Percentiles rank a stretch among this genome's conserved stretches.
Conservation (phyloP, 2,888 invertebrate genomes). For the Lasioglossum calceatum region DNA sequence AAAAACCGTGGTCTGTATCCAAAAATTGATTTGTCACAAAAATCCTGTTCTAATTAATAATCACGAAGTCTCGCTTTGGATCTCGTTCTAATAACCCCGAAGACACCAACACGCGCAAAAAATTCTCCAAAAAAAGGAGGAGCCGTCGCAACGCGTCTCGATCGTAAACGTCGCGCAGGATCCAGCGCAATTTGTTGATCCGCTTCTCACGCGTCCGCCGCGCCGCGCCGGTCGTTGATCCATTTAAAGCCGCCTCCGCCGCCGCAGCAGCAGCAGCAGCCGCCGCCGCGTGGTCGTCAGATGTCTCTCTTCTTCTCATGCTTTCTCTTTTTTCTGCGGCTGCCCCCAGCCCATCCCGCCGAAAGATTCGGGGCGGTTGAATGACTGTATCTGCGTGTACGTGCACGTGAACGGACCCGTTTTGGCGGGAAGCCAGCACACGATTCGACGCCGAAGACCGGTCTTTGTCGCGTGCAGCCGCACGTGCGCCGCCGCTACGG, state of each 20-base stretch:
- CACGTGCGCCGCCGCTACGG: constrained; percentile 36
- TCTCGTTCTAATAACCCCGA: not conserved
- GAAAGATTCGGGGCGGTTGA: constrained; percentile 58
- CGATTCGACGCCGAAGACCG: constrained; percentile 68
- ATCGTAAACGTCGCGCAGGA: not conserved
- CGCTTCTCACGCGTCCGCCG: constrained; percentile 43
- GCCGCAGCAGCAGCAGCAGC: not conserved
- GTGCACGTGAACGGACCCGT: constrained; percentile 63
- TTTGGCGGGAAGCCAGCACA: constrained; percentile 74
- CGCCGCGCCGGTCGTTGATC: constrained; percentile 44
- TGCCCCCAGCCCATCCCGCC: not conserved
- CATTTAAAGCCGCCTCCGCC: constrained; percentile 32
- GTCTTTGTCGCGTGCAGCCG: constrained; percentile 52
- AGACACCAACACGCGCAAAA: not conserved
- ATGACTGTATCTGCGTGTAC: constrained; percentile 69
- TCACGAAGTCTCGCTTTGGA: not conserved
- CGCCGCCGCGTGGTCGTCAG: constrained; percentile 15
- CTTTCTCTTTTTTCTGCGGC: not conserved
- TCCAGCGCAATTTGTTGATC: constrained; percentile 22
- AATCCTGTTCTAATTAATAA: not conserved
- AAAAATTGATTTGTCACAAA: too few relatives aligned
- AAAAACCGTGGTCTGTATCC: too few relatives aligned
- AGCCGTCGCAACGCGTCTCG: not conserved
- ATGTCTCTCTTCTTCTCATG: not conserved
- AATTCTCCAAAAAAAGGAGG: not conserved